Conservation (phyloP, 1,140 invertebrate species). For the Ruditapes philippinarum region DNA sequence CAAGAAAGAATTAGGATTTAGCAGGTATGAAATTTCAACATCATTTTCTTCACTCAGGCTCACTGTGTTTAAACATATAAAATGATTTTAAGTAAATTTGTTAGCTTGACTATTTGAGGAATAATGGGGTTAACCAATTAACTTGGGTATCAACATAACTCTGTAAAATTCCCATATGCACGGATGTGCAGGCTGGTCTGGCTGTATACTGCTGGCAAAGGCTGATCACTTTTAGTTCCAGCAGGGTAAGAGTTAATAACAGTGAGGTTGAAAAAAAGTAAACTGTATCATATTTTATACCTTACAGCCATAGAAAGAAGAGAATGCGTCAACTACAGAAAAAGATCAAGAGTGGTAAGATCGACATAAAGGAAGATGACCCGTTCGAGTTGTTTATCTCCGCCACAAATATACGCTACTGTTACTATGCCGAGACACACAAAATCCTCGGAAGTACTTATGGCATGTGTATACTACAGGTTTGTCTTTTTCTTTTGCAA, state of each 20-base stretch:
- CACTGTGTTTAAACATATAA: background rate
- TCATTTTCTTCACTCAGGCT: slow-evolving; percentile 31
- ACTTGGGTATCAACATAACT: too few species aligned
- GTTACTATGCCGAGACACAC: slow-evolving; percentile 99
- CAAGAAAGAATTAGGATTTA: slow-evolving; percentile 98
- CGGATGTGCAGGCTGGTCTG: too few species aligned
- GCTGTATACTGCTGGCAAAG: too few species aligned
- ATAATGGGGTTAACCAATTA: too few species aligned
- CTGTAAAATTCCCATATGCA: too few species aligned
- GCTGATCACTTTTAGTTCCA: too few species aligned
- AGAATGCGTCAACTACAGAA: slow-evolving; percentile 95
- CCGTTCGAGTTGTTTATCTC: slow-evolving; percentile 98
- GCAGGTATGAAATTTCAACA: slow-evolving; percentile 89
- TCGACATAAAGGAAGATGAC: slow-evolving; percentile 98
- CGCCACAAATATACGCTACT: slow-evolving; percentile 98
- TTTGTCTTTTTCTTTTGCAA: slow-evolving; percentile 82
- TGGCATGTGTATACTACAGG: slow-evolving; percentile 98
- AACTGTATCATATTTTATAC: too few species aligned
- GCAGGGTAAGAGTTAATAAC: too few species aligned
- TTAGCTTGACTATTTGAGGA: too few species aligned
- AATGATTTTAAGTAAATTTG: too few species aligned
- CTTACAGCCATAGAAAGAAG: slow-evolving; percentile 95
- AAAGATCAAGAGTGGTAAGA: slow-evolving; percentile 95
- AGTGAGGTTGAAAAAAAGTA: too few species aligned
- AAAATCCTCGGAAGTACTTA: slow-evolving; percentile 99